Evolutionary conservation across 2,888 invertebrate species (phyloP).

Genomic region (Gastrophysa polygoni): DNA sequence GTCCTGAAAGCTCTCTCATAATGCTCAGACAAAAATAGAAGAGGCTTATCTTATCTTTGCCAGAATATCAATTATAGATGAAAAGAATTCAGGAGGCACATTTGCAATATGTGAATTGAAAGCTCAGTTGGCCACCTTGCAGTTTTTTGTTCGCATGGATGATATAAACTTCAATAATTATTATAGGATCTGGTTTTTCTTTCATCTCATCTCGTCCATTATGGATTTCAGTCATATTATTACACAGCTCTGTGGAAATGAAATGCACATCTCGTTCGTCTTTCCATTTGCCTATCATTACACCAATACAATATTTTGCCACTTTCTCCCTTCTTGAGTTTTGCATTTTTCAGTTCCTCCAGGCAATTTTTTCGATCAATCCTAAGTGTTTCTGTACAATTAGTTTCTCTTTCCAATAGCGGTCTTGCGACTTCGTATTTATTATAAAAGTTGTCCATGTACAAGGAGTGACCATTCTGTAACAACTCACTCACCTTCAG

Average conservation of each 20-base stretch:
- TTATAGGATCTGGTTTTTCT: slow-evolving; percentile 17
- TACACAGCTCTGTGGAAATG: slow-evolving; percentile 13
- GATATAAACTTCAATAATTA: too few relatives aligned
- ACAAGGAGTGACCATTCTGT: slow-evolving; percentile 23
- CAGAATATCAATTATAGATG: slow-evolving; percentile 10
- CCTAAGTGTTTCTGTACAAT: slow-evolving; percentile 12
- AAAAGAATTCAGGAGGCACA: slow-evolving; percentile 4
- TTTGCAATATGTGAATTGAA: slow-evolving; percentile 4
- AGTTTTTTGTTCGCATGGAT: background rate
- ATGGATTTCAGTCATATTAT: slow-evolving; percentile 5
- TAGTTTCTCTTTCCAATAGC: slow-evolving; percentile 14
- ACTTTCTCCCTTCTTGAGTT: slow-evolving; percentile 13
- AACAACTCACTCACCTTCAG: slow-evolving; percentile 20
- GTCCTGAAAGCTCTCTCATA: background rate
- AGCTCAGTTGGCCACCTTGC: slow-evolving; percentile 4
- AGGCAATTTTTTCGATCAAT: slow-evolving; percentile 6
- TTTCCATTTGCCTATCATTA: slow-evolving; percentile 14
- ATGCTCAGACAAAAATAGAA: background rate
- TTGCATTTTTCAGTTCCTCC: background rate
- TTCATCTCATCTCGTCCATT: slow-evolving; percentile 12
- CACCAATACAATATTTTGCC: slow-evolving; percentile 16
- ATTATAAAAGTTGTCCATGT: slow-evolving; percentile 32
- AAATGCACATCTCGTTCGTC: slow-evolving; percentile 13
- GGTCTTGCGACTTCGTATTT: slow-evolving; percentile 14
- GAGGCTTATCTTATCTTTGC: slow-evolving; percentile 3